phyloP scores from a whole-genome alignment of 92 coral and sea anemone genomes.

The Parazoanthus swiftii region DNA sequence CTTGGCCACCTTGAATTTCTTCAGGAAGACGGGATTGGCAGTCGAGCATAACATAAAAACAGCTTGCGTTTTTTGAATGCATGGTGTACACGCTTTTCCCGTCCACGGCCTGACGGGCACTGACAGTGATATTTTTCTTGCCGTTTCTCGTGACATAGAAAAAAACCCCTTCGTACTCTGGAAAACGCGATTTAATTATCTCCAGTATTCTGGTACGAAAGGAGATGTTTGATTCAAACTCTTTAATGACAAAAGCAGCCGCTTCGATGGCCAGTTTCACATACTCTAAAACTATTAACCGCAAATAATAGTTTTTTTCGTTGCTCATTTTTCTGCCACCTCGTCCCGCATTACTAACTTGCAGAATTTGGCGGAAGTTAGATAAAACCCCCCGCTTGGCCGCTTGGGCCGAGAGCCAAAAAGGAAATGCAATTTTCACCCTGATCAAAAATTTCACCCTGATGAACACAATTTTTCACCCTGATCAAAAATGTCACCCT shows the following conservation, averaged over 20 bases:
- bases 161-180: conserved; percentile 18
- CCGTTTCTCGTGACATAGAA: conserved; percentile 21
- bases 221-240: conserved; percentile 17
- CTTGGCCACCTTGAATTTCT: conserved; percentile 1
- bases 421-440: too few relatives aligned
- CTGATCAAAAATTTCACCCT: too few relatives aligned
- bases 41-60: conserved; percentile 14
- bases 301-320: conserved; percentile 27
- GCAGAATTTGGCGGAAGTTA: too few relatives aligned
- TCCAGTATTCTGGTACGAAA: conserved; percentile 14
- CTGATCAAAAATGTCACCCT: too few relatives aligned
- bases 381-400: too few relatives aligned
- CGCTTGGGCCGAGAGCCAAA: too few relatives aligned
- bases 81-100: conserved; percentile 15
- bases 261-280: conserved; percentile 9
- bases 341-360: too few relatives aligned
- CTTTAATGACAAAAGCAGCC: background rate
- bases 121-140: conserved; percentile 1
- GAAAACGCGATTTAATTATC: conserved; percentile 7
- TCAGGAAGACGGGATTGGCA: conserved; percentile 12
- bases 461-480: too few relatives aligned
- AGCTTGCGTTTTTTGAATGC: conserved; percentile 7
- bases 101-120: conserved; percentile 17
- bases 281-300: conserved; percentile 1
- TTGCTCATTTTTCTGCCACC: conserved; percentile 5